These are phyloP conservation scores for Macquaria australasica DNA, from an alignment of 2,113 vertebrate species.

Conservation along the genomic window DNA sequence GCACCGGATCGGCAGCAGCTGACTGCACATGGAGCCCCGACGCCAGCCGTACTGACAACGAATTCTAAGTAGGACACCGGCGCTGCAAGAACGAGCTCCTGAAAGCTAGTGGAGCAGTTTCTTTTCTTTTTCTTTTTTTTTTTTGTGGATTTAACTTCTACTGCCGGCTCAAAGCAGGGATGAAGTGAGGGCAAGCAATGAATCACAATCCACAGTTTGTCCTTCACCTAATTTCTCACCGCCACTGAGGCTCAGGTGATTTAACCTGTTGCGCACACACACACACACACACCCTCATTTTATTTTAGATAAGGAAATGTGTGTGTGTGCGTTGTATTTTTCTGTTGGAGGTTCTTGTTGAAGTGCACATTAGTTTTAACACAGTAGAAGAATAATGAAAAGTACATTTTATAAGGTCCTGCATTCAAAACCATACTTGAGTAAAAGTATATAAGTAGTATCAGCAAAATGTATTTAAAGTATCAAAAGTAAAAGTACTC, in stretches of 20 bases:
- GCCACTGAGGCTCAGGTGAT: slow-evolving; percentile 49
- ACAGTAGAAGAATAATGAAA: neutral
- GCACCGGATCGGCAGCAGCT: slow-evolving; percentile 61
- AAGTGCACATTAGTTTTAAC: neutral
- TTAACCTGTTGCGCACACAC: slow-evolving; percentile 50
- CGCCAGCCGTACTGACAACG: slow-evolving; percentile 65
- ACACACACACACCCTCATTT: slow-evolving; percentile 3
- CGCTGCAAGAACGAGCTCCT: slow-evolving; percentile 52
- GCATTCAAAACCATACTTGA: too few relatives aligned
- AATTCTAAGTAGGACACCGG: slow-evolving; percentile 71
- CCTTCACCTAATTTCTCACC: slow-evolving; percentile 66
- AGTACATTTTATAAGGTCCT: neutral
- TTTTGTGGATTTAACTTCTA: slow-evolving; percentile 28
- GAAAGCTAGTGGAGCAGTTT: slow-evolving; percentile 31
- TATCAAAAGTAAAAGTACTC: too few relatives aligned
- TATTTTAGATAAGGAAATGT: neutral
- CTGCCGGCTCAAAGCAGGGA: slow-evolving; percentile 38
- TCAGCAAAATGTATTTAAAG: too few relatives aligned
- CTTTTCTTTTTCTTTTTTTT: slow-evolving; percentile 8
- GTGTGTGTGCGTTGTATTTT: neutral
- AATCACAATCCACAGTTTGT: slow-evolving; percentile 67
- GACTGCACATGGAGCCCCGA: slow-evolving; percentile 67
- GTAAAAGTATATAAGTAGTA: too few relatives aligned
- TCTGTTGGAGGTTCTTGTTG: neutral
- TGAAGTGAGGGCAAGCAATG: slow-evolving; percentile 58